A percentile compares a stretch with the other conserved stretches of the same genome.
Conservation (phyloP, 2,888 invertebrate species). For the Mythimna vitellina region DNA sequence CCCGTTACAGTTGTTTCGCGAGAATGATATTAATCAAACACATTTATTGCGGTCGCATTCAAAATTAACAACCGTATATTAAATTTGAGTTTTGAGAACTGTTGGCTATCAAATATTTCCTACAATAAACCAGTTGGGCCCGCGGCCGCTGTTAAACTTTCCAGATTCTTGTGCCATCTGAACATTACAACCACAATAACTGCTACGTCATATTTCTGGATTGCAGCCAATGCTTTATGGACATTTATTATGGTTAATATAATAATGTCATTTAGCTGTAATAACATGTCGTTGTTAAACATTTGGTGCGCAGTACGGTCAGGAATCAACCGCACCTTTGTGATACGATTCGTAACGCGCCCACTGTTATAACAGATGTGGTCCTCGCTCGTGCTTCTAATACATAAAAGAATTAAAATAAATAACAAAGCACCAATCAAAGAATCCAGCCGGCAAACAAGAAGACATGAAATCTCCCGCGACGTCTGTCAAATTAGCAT, state of each 20-base stretch:
- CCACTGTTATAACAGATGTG: slow-evolving; percentile 68
- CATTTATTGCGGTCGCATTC: slow-evolving; percentile 87
- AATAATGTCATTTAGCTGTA: slow-evolving; percentile 73
- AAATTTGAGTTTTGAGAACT: slow-evolving; percentile 85
- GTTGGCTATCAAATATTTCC: slow-evolving; percentile 88
- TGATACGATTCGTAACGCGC: slow-evolving; percentile 59
- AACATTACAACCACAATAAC: slow-evolving; percentile 74
- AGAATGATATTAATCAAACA: slow-evolving; percentile 88
- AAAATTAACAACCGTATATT: slow-evolving; percentile 85
- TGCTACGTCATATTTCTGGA: slow-evolving; percentile 81
- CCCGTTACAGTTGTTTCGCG: slow-evolving; percentile 85
- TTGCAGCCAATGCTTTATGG: slow-evolving; percentile 83
- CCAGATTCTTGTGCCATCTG: slow-evolving; percentile 78
- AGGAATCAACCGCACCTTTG: slow-evolving; percentile 54
- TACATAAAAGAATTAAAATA: slow-evolving; percentile 70
- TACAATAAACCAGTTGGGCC: slow-evolving; percentile 82
- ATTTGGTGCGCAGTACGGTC: slow-evolving; percentile 47
- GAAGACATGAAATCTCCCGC: slow-evolving; percentile 88
- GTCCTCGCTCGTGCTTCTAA: slow-evolving; percentile 62
- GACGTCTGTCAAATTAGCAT: slow-evolving; percentile 91
- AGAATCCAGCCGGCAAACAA: slow-evolving; percentile 83
- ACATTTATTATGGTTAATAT: slow-evolving; percentile 77
- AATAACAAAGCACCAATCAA: slow-evolving; percentile 86
- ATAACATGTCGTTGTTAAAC: slow-evolving; percentile 64
- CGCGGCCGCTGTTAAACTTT: slow-evolving; percentile 80